Evolutionary conservation across 2,888 invertebrate species (phyloP).

Genomic region (Eupeodes latifasciatus): DNA sequence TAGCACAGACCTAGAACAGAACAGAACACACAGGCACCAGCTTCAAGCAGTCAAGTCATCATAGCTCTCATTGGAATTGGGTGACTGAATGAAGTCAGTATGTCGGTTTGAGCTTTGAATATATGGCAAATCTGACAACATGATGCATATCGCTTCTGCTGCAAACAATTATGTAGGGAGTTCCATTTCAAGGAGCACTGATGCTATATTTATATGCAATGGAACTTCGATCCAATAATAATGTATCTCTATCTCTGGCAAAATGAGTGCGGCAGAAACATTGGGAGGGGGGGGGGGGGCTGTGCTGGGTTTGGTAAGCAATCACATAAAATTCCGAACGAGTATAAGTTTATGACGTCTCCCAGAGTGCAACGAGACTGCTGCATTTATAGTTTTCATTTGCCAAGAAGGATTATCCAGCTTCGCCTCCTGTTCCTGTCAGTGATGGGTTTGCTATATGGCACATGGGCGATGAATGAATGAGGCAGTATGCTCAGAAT

Average conservation of each 20-base stretch:
- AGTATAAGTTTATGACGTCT: conserved; percentile 54
- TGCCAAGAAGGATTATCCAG: not conserved
- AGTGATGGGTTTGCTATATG: not conserved
- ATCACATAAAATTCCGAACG: conserved; percentile 51
- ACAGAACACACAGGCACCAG: too few relatives aligned
- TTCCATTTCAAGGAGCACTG: not conserved
- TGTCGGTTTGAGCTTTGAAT: conserved; percentile 51
- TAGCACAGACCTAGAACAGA: too few relatives aligned
- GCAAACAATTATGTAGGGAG: conserved; percentile 41
- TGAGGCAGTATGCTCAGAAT: conserved; percentile 2
- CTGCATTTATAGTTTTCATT: conserved; percentile 35
- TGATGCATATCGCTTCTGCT: conserved; percentile 54
- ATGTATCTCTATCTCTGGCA: not conserved
- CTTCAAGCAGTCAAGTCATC: not conserved
- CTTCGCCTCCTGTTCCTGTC: not conserved
- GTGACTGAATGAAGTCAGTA: conserved; percentile 72
- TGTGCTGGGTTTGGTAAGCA: too few relatives aligned
- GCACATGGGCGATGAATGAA: not conserved
- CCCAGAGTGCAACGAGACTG: conserved; percentile 45
- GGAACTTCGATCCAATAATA: not conserved
- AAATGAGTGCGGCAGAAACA: conserved; percentile 62
- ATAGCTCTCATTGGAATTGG: conserved; percentile 53
- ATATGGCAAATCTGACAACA: conserved; percentile 31
- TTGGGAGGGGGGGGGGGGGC: too few relatives aligned
- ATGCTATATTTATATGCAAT: not conserved